These are phyloP conservation scores for Pipistrellus pygmaeus DNA, from an alignment of 2,797 vertebrate genomes.

Conservation along the genomic window DNA sequence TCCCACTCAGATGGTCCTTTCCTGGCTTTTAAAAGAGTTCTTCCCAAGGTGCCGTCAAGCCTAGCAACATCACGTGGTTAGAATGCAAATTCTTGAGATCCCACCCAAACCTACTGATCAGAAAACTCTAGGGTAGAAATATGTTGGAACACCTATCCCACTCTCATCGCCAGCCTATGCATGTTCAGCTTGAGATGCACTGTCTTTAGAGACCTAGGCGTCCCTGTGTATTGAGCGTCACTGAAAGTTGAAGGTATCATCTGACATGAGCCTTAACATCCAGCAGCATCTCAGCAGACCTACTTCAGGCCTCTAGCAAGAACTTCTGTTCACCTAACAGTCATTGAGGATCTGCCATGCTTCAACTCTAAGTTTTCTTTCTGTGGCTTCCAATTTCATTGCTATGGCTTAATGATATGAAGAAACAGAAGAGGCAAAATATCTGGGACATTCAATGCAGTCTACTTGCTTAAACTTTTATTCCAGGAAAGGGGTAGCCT, in stretches of 20 bases:
- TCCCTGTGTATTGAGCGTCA: background rate
- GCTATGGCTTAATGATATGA: background rate
- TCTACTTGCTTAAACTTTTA: background rate
- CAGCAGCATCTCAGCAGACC: background rate
- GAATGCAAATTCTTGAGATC: background rate
- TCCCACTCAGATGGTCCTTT: background rate
- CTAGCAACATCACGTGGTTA: background rate
- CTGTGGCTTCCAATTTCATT: background rate
- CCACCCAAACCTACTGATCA: background rate
- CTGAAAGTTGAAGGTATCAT: background rate
- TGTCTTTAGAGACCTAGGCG: background rate
- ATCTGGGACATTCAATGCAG: background rate
- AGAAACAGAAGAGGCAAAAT: constrained; percentile 4
- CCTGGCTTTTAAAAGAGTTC: background rate
- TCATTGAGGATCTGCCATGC: background rate
- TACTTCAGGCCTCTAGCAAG: background rate
- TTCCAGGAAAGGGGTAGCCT: background rate
- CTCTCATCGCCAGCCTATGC: background rate
- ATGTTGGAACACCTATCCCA: background rate
- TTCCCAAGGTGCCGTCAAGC: background rate
- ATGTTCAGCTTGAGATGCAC: background rate
- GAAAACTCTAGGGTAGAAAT: background rate
- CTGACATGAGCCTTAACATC: background rate
- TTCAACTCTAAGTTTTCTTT: background rate
- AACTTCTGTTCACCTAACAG: background rate